These are phyloP conservation scores for Lasioglossum figueresi DNA, from an alignment of 2,888 invertebrate genomes.

Conservation along the genomic window DNA sequence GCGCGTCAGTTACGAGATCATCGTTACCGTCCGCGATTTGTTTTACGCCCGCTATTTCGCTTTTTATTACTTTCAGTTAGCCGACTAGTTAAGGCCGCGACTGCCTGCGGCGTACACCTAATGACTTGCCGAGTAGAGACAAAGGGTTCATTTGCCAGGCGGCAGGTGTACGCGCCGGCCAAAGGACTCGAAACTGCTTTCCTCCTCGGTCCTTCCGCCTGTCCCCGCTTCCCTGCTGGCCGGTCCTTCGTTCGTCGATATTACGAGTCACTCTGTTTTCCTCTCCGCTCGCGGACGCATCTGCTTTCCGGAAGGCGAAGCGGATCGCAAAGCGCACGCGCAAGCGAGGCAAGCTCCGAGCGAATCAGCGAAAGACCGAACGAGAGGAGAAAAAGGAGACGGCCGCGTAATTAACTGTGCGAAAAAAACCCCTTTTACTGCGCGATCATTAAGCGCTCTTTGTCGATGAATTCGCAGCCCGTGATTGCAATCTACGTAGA, in stretches of 20 bases:
- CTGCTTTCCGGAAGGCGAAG: constrained; percentile 53
- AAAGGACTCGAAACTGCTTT: constrained; percentile 56
- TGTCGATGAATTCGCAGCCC: constrained; percentile 58
- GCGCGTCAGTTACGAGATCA: constrained; percentile 52
- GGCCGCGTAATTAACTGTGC: constrained; percentile 59
- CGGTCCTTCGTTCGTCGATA: constrained; percentile 37
- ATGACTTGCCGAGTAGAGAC: constrained; percentile 76
- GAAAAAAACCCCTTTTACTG: constrained; percentile 56
- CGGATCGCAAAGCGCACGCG: constrained; percentile 1
- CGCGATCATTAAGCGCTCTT: constrained; percentile 63
- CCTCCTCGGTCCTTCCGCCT: constrained; percentile 27
- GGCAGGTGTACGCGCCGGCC: constrained; percentile 71
- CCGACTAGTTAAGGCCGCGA: constrained; percentile 67
- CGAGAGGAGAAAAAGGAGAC: constrained; percentile 35
- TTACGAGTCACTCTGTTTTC: constrained; percentile 46
- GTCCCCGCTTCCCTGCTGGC: constrained; percentile 2
- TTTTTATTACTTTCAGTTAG: constrained; percentile 72
- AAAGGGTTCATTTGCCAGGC: constrained; percentile 76
- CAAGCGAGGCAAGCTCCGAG: constrained; percentile 1
- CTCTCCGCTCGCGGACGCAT: constrained; percentile 33
- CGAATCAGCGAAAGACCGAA: constrained; percentile 11
- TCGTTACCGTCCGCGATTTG: constrained; percentile 64
- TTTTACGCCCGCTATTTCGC: constrained; percentile 63
- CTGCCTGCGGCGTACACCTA: constrained; percentile 70
- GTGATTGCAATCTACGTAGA: constrained; percentile 58